Conservation (phyloP, 2,888 invertebrate genomes). For the Parapristionchus giblindavisi region DNA sequence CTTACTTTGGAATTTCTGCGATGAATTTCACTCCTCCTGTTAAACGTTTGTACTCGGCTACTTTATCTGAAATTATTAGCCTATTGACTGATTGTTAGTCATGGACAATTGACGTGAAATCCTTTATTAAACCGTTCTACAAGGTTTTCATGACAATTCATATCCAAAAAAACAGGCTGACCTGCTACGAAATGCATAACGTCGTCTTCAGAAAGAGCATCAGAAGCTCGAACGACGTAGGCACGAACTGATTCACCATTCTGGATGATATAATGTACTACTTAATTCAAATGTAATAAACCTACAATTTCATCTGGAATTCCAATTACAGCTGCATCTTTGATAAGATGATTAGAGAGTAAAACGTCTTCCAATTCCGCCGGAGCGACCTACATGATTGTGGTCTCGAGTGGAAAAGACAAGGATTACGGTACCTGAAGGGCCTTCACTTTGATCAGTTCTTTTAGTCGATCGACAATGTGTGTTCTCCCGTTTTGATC, state of each 20-base stretch:
- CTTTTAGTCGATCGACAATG: conserved; percentile 33
- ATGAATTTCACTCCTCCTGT: conserved; percentile 77
- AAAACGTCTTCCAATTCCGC: conserved; percentile 86
- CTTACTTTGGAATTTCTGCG: too few relatives aligned
- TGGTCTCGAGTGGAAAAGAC: not conserved
- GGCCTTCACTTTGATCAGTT: conserved; percentile 36
- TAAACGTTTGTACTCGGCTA: too few relatives aligned
- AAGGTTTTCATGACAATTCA: too few relatives aligned
- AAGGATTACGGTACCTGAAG: conserved; percentile 10
- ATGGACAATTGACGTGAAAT: too few relatives aligned
- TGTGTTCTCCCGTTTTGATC: conserved; percentile 22
- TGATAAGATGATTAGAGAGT: conserved; percentile 78
- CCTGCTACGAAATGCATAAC: conserved; percentile 42
- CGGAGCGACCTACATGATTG: conserved; percentile 77
- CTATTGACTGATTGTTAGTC: too few relatives aligned
- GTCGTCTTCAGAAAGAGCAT: conserved; percentile 37
- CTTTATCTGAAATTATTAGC: too few relatives aligned
- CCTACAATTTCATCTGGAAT: conserved; percentile 74
- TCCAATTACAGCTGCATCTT: conserved; percentile 85
- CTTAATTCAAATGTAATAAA: too few relatives aligned
- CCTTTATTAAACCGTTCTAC: too few relatives aligned
- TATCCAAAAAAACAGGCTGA: too few relatives aligned
- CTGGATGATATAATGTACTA: too few relatives aligned
- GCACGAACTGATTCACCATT: conserved; percentile 71
- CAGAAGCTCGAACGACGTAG: conserved; percentile 54